Evolutionary conservation across 2,113 vertebrate species (phyloP).

Genomic region (Cryptomyrus ogoouensis): DNA sequence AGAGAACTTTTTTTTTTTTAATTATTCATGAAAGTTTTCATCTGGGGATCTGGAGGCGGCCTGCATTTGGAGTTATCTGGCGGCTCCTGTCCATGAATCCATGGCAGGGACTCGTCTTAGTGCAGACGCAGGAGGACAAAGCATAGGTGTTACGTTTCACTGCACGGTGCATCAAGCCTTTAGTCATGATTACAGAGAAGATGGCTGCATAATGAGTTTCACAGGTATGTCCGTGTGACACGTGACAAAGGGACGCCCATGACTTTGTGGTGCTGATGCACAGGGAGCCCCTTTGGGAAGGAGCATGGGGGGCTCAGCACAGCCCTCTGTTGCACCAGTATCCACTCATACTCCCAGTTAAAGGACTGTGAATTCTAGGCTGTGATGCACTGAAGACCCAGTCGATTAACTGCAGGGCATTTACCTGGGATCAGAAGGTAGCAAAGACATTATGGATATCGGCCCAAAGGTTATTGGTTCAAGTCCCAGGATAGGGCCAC

Average conservation of each 20-base stretch:
- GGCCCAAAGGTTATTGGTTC: not conserved
- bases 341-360: not conserved
- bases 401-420: not conserved
- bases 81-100: constrained; percentile 24
- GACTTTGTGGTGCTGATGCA: not conserved
- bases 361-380: not conserved
- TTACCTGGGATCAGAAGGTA: not conserved
- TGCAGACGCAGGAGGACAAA: not conserved
- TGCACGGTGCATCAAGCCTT: not conserved
- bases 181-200: not conserved
- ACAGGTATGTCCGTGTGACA: not conserved
- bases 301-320: not conserved
- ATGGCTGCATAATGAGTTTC: not conserved
- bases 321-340: not conserved
- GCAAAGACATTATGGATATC: not conserved
- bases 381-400: not conserved
- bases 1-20: not conserved
- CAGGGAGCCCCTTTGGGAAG: not conserved
- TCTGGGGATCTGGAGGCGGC: not conserved
- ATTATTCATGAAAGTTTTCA: not conserved
- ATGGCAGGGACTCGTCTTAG: not conserved
- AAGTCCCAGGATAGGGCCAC: not conserved
- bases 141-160: not conserved
- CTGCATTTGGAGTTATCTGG: constrained; percentile 25
- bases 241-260: not conserved